phyloP scores from a whole-genome alignment of 2,797 vertebrate species.

The Corythornis leucogaster region DNA sequence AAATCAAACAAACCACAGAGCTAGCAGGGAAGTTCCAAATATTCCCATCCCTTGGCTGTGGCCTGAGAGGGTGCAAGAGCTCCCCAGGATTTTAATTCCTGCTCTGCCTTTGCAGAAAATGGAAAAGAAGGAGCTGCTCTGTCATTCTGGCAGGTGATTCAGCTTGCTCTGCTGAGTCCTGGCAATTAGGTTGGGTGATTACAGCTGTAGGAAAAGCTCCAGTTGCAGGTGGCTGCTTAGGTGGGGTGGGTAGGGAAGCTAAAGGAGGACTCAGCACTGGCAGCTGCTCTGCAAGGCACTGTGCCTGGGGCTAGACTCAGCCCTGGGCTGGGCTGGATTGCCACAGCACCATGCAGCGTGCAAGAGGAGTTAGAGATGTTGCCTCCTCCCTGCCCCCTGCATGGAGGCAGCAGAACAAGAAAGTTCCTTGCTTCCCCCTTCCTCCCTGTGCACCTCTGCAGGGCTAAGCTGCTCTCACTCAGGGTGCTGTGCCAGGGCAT shows the following conservation, averaged over 20 bases:
- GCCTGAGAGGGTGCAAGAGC: background rate
- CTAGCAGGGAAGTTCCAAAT: background rate
- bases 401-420: background rate
- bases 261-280: background rate
- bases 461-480: conserved; percentile 1
- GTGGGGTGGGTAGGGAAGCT: background rate
- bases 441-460: background rate
- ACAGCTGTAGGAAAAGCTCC: background rate
- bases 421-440: background rate
- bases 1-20: background rate
- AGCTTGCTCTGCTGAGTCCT: background rate
- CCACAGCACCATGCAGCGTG: background rate
- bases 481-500: background rate
- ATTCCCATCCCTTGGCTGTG: background rate
- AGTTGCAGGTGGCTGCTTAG: background rate
- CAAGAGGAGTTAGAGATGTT: background rate
- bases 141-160: background rate
- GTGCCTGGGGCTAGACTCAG: background rate
- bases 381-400: background rate
- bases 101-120: background rate
- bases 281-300: background rate
- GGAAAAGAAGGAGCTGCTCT: background rate
- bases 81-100: background rate
- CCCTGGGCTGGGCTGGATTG: background rate
- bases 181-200: conserved; percentile 9